phyloP scores from a whole-genome alignment of 2,888 invertebrate species.

The Liopterus haemorrhoidalis region DNA sequence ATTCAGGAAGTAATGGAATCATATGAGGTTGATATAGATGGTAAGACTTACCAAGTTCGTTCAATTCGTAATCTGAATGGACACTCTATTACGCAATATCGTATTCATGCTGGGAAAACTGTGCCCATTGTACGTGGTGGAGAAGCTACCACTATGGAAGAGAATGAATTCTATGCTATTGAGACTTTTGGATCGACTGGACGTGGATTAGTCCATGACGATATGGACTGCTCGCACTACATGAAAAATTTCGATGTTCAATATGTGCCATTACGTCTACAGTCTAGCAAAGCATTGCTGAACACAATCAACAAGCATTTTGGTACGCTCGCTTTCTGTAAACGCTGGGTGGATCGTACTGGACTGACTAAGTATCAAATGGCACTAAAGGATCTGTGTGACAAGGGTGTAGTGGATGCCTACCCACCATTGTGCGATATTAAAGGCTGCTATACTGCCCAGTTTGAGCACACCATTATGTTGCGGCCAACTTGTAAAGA shows the following conservation, averaged over 20 bases:
- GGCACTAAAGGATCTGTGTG: conserved; percentile 97
- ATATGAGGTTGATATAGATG: conserved; percentile 95
- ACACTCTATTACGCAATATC: conserved; percentile 98
- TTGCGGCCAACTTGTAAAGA: conserved; percentile 98
- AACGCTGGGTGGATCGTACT: conserved; percentile 95
- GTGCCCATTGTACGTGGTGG: conserved; percentile 99
- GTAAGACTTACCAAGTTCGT: conserved; percentile 92
- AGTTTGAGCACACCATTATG: conserved; percentile 98
- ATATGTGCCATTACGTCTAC: conserved; percentile 84
- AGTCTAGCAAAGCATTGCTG: conserved; percentile 87
- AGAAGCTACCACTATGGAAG: conserved; percentile 96
- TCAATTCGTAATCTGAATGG: conserved; percentile 98
- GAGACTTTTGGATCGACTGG: conserved; percentile 99
- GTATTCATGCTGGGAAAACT: conserved; percentile 96
- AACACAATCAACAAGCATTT: conserved; percentile 95
- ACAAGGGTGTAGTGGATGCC: conserved; percentile 95
- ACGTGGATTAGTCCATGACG: conserved; percentile 89
- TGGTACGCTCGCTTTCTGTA: conserved; percentile 96
- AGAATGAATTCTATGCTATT: conserved; percentile 98
- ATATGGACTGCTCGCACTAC: conserved; percentile 99
- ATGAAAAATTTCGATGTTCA: conserved; percentile 97
- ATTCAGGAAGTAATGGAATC: conserved; percentile 99
- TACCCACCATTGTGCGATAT: conserved; percentile 98
- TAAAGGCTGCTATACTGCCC: conserved; percentile 97
- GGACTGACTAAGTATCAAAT: conserved; percentile 97